phyloP scores from a whole-genome alignment of 37 sponge, comb jelly and placozoan species.

The Chondrilla cf. caribensis region DNA sequence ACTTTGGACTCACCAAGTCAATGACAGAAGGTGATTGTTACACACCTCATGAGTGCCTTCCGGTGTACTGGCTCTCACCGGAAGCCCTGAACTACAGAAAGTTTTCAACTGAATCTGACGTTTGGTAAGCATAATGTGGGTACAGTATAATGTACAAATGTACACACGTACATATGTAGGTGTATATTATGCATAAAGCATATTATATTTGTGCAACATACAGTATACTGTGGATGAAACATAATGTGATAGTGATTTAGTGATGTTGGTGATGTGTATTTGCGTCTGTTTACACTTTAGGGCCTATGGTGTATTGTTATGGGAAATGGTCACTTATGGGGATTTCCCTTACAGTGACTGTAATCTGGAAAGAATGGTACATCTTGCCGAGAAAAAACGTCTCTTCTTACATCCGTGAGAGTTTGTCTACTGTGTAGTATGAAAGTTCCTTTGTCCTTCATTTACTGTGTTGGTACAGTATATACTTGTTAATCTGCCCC shows the following conservation, averaged over 20 bases:
- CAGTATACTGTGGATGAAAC: too few species aligned
- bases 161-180: too few species aligned
- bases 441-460: too few species aligned
- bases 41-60: neutral
- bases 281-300: too few species aligned
- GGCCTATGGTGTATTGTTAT: slow-evolving; percentile 5
- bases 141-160: too few species aligned
- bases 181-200: too few species aligned
- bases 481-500: too few species aligned
- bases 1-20: neutral
- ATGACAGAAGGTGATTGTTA: neutral
- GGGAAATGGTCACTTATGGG: slow-evolving; percentile 12
- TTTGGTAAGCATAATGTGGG: slow-evolving; percentile 1
- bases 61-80: slow-evolving; percentile 5
- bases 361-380: neutral
- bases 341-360: neutral
- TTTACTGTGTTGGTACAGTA: too few species aligned
- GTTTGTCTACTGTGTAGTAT: too few species aligned
- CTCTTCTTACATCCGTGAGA: neutral
- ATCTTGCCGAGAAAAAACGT: neutral
- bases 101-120: neutral
- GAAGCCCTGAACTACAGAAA: neutral
- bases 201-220: too few species aligned
- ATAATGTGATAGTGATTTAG: too few species aligned
- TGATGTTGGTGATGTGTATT: too few species aligned